These are phyloP conservation scores for Drosophila leonis DNA, from an alignment of 2,888 invertebrate species.

Conservation along the genomic window DNA sequence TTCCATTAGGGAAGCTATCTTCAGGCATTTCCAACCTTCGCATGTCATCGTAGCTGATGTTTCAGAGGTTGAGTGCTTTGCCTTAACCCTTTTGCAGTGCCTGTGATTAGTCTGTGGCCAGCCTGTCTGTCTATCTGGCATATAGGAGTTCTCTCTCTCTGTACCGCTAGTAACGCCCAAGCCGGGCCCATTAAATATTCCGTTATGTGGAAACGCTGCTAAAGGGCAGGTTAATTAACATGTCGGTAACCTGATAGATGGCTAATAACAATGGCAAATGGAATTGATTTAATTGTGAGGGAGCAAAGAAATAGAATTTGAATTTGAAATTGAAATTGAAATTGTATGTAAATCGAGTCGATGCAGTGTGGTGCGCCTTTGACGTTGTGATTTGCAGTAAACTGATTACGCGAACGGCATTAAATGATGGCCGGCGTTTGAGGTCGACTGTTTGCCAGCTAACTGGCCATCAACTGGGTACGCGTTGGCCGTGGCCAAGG, in stretches of 20 bases:
- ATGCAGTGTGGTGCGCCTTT: neutral
- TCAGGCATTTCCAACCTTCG: no score
- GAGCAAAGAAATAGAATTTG: neutral
- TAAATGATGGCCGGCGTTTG: neutral
- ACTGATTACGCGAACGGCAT: neutral
- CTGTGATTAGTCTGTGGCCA: no score
- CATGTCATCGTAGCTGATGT: no score
- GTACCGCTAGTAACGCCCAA: neutral
- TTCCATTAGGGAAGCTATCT: no score
- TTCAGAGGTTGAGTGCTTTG: no score
- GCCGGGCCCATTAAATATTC: neutral
- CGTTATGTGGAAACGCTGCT: neutral
- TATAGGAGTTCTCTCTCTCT: neutral
- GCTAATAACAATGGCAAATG: slow-evolving; percentile 3
- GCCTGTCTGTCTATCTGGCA: neutral
- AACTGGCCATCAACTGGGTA: slow-evolving; percentile 22
- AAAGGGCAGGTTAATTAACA: neutral
- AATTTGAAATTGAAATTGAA: neutral
- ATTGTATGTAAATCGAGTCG: slow-evolving; percentile 7
- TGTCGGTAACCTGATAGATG: neutral
- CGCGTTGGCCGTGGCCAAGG: slow-evolving; percentile 48
- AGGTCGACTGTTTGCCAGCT: slow-evolving; percentile 5
- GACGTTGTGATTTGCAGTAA: slow-evolving; percentile 1
- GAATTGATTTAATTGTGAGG: slow-evolving; percentile 1
- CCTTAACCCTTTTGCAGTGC: no score